These are phyloP conservation scores for Lophotriccus pileatus DNA, from an alignment of 2,797 vertebrate species.

Conservation along the genomic window DNA sequence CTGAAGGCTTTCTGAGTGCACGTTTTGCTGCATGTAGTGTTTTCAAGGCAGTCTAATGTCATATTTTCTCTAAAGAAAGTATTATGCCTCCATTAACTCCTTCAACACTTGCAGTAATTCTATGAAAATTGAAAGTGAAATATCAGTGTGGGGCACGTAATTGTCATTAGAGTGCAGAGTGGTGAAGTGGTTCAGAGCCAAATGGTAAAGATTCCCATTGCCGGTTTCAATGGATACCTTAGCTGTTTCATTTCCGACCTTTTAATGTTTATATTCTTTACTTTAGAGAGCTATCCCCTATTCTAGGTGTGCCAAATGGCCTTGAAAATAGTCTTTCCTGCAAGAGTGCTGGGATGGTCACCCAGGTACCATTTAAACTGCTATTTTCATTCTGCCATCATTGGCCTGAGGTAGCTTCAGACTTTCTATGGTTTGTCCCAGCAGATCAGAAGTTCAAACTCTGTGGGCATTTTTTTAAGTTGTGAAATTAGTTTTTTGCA, in stretches of 20 bases:
- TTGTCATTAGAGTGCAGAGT: constrained; percentile 39
- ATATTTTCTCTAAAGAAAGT: constrained; percentile 52
- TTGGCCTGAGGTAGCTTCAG: neutral
- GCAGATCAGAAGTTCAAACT: neutral
- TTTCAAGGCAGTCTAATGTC: constrained; percentile 61
- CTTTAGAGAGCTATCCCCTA: constrained; percentile 33
- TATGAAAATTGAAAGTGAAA: constrained; percentile 52
- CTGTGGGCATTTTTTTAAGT: neutral
- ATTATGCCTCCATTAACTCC: constrained; percentile 46
- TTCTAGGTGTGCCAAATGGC: constrained; percentile 44
- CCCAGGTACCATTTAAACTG: constrained; percentile 11
- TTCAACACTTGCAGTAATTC: constrained; percentile 59
- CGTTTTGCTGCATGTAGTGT: constrained; percentile 25
- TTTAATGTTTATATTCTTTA: constrained; percentile 22
- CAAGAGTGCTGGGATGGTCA: neutral
- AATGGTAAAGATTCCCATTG: constrained; percentile 40
- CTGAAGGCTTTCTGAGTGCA: constrained; percentile 36
- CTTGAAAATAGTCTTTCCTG: constrained; percentile 46
- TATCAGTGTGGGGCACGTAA: constrained; percentile 19
- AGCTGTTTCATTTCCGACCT: constrained; percentile 30
- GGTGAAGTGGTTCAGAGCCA: constrained; percentile 38
- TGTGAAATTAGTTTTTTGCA: neutral
- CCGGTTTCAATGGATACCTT: constrained; percentile 1
- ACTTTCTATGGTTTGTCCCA: neutral
- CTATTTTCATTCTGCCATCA: neutral